These are phyloP conservation scores for Crocuta crocuta DNA, from an alignment of 2,113 vertebrate genomes.

Conservation along the genomic window DNA sequence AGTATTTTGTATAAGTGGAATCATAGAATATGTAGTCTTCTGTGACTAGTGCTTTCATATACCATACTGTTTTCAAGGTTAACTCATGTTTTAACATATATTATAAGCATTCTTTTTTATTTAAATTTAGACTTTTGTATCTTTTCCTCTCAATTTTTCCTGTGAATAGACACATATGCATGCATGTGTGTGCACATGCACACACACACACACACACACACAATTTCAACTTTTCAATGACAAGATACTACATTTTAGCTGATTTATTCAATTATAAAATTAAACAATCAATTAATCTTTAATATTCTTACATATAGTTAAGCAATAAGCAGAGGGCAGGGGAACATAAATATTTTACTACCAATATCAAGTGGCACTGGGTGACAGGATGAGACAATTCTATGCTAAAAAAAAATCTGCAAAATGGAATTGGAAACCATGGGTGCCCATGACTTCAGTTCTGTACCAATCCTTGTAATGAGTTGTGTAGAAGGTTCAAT, in stretches of 20 bases:
- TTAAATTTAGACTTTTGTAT: not conserved
- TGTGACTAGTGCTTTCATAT: not conserved
- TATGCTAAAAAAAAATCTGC: not conserved
- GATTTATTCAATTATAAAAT: not conserved
- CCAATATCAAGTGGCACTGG: not conserved
- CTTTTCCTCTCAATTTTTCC: not conserved
- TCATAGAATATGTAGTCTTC: not conserved
- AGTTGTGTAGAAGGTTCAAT: not conserved
- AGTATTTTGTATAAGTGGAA: not conserved
- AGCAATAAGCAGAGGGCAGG: not conserved
- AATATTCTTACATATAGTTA: not conserved
- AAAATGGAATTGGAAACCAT: not conserved
- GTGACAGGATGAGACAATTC: not conserved
- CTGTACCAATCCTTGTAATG: not conserved
- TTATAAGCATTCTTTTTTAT: not conserved
- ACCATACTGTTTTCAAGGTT: not conserved
- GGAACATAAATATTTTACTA: not conserved
- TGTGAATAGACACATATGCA: not conserved
- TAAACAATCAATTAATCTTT: not conserved
- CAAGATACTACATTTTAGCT: not conserved
- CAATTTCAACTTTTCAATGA: not conserved
- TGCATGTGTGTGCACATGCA: accelerated
- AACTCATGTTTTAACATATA: not conserved
- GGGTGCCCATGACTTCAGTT: not conserved
- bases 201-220: not conserved